Evolutionary conservation across 2,888 invertebrate genomes (phyloP).

Genomic region (Sympetrum striolatum): DNA sequence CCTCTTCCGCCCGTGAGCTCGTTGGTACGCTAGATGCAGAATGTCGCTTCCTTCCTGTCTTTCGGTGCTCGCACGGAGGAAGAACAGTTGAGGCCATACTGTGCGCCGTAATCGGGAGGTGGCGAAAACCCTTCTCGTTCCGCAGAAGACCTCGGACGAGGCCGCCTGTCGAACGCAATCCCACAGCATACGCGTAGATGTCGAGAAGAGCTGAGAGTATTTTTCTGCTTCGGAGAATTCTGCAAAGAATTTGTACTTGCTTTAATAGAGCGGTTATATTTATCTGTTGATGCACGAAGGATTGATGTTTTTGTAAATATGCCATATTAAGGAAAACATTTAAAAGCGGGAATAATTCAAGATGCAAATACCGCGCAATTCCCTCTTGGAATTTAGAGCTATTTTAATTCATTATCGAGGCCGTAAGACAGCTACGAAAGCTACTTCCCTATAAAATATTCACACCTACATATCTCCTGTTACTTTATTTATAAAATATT

Average conservation of each 20-base stretch:
- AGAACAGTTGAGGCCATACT: slow-evolving; percentile 23
- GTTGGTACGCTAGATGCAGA: neutral
- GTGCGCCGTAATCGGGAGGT: neutral
- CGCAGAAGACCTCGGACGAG: neutral
- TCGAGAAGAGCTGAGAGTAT: neutral
- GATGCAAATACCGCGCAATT: no score
- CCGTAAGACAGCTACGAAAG: no score
- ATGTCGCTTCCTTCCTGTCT: neutral
- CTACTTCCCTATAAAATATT: no score
- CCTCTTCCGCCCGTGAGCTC: neutral
- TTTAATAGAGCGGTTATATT: neutral
- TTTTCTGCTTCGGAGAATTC: neutral
- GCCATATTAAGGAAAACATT: no score
- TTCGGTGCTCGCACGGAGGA: neutral
- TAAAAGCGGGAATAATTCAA: no score
- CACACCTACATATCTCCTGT: no score
- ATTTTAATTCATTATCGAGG: no score
- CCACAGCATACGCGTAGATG: neutral
- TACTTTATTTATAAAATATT: no score
- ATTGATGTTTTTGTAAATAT: no score
- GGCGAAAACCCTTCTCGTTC: neutral
- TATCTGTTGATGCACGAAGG: no score
- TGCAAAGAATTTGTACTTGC: neutral
- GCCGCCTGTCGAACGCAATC: neutral
- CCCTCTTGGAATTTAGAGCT: no score